Base-by-base conservation (phyloP, 2,888 invertebrate species). In the Eristalinus aeneus region DNA sequence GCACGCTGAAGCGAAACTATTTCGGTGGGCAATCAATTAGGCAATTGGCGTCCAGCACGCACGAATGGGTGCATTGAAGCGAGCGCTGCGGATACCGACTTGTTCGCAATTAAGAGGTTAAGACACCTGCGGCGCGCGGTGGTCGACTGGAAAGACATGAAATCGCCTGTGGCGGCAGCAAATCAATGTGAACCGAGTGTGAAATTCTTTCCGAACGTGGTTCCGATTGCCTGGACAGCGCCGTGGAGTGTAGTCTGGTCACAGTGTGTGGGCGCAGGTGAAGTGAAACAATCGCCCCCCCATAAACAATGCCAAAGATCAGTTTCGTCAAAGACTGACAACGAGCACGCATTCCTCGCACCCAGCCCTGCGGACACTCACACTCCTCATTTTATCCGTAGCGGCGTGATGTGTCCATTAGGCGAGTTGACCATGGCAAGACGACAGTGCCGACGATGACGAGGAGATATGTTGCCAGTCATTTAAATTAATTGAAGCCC, bases 51-150 rank as follows among this genome's bases (percentile, higher is more conserved):
- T 67, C 32, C 82, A 73, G 34, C 67, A 76, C 77, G 71, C 83
- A 68, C 73, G 72, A 65, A 82, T 71, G 65, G 36, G 68, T 73
- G 72, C 53, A 82, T 73, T 73, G 63, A 78, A 77, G 68, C 73
- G 58, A 20, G 77, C 56, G 8, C 46, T 46, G 46, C 46, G 46
- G 46, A 46, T 16, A 46, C 16, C 46, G 36, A 53, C 73, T 68
- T 69, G 77, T 20, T 74, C 31, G 36, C 73, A 73, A 83, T 77
- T 77, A 78, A 77, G 77, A 73, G 77, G 77, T 83, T 83, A 83
- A 83, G 83, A 73, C 77, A 77, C 63, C 78, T 68, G 73, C 58
- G 68, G 71, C 46, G 27, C 27, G 27, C 27, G 34, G 63, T n/a
- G 67, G 56, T 58, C 34, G 11, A 77, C 58, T 58, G 53, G 54